These are phyloP conservation scores for Spialia ferax DNA, from an alignment of 2,888 invertebrate species.

Conservation along the genomic window DNA sequence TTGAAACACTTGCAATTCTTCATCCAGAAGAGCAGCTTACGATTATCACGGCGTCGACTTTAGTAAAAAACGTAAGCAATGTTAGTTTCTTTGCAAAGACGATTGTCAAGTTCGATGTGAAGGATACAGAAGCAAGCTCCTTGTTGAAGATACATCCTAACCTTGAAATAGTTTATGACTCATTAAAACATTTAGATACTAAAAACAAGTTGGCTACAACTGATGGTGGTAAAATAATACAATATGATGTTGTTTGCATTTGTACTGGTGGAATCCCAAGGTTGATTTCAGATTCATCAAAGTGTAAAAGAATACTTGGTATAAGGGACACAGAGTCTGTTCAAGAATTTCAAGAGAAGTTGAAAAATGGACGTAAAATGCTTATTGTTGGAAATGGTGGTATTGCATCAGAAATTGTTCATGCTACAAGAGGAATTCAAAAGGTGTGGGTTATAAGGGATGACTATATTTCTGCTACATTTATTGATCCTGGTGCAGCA, in stretches of 20 bases:
- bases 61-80: slow-evolving; percentile 96
- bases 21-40: slow-evolving; percentile 90
- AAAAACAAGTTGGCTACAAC: slow-evolving; percentile 84
- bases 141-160: slow-evolving; percentile 88
- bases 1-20: slow-evolving; percentile 91
- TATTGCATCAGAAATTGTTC: slow-evolving; percentile 98
- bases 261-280: slow-evolving; percentile 97
- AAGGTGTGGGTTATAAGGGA: slow-evolving; percentile 98
- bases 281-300: slow-evolving; percentile 87
- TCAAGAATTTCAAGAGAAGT: slow-evolving; percentile 89
- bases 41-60: slow-evolving; percentile 93
- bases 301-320: slow-evolving; percentile 91
- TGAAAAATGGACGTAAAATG: slow-evolving; percentile 90
- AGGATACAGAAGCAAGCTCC: slow-evolving; percentile 89
- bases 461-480: slow-evolving; percentile 96
- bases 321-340: slow-evolving; percentile 98
- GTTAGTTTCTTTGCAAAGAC: slow-evolving; percentile 93
- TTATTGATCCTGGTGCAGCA: slow-evolving; percentile 98
- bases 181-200: slow-evolving; percentile 86
- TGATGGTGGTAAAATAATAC: slow-evolving; percentile 81
- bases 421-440: slow-evolving; percentile 94
- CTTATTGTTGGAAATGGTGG: slow-evolving; percentile 98
- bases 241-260: slow-evolving; percentile 94
- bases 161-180: slow-evolving; percentile 90
- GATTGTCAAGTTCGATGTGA: slow-evolving; percentile 94